Percentiles rank a stretch among this genome's conserved stretches.
phyloP scores from a whole-genome alignment of 2,797 vertebrate genomes.

The Malacoraja senta region DNA sequence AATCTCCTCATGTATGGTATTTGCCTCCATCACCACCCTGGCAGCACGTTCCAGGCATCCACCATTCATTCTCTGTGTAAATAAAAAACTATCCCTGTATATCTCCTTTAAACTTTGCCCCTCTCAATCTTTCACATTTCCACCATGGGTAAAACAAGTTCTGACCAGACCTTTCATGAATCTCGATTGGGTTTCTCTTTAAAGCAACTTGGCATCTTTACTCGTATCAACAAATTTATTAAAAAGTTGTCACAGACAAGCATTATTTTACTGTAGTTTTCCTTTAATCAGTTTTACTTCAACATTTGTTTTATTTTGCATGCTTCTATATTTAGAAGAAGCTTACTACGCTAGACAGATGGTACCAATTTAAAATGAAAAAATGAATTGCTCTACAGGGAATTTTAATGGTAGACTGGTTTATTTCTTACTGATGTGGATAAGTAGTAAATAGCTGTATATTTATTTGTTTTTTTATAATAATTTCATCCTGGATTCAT shows the following conservation, averaged over 20 bases:
- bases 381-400: background rate
- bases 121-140: too few species aligned
- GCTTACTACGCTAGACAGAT: background rate
- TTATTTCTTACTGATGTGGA: background rate
- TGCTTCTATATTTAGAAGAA: background rate
- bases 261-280: background rate
- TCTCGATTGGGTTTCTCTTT: background rate
- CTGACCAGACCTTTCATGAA: too few species aligned
- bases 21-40: too few species aligned
- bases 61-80: too few species aligned
- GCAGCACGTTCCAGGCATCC: too few species aligned
- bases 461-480: background rate
- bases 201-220: background rate
- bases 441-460: background rate
- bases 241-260: background rate
- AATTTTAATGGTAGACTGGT: background rate
- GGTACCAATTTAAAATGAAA: background rate
- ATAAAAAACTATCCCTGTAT: too few species aligned
- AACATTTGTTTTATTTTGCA: background rate
- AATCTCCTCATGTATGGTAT: too few species aligned
- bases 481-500: background rate
- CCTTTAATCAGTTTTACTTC: background rate
- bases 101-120: too few species aligned
- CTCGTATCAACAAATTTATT: background rate
- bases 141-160: too few species aligned